Evolutionary conservation across 2,888 invertebrate species (phyloP).

Genomic region (Tetragnatha montana): DNA sequence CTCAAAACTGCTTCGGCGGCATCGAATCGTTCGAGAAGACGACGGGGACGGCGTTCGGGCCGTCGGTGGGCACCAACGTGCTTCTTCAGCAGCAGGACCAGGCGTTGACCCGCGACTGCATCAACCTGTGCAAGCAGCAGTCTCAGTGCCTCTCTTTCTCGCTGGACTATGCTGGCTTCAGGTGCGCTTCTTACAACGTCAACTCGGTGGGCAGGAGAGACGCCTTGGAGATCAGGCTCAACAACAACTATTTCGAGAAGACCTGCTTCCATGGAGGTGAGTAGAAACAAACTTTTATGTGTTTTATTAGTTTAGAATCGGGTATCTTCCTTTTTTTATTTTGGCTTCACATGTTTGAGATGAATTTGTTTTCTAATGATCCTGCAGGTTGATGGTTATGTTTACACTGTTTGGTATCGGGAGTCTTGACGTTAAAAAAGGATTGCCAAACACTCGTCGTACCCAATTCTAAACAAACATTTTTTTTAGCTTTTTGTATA

Average conservation of each 20-base stretch:
- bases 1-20: constrained; percentile 76
- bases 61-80: constrained; percentile 74
- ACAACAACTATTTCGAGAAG: constrained; percentile 77
- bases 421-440: no score
- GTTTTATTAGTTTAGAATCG: no score
- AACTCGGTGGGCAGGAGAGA: constrained; percentile 75
- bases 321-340: no score
- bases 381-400: no score
- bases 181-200: constrained; percentile 76
- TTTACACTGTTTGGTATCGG: no score
- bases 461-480: no score
- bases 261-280: constrained; percentile 76
- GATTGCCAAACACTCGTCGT: no score
- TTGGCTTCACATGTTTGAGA: no score
- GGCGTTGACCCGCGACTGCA: constrained; percentile 77
- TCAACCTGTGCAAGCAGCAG: constrained; percentile 76
- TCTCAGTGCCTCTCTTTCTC: constrained; percentile 71
- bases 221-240: constrained; percentile 74
- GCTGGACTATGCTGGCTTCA: constrained; percentile 76
- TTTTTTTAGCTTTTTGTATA: no score
- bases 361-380: no score
- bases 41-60: constrained; percentile 74
- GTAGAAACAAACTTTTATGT: no score
- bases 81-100: constrained; percentile 76
- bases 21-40: constrained; percentile 77